Percentiles rank a stretch among this genome's conserved stretches.
Conservation (phyloP, 1,140 invertebrate genomes). For the Lasioglossum albipes region DNA sequence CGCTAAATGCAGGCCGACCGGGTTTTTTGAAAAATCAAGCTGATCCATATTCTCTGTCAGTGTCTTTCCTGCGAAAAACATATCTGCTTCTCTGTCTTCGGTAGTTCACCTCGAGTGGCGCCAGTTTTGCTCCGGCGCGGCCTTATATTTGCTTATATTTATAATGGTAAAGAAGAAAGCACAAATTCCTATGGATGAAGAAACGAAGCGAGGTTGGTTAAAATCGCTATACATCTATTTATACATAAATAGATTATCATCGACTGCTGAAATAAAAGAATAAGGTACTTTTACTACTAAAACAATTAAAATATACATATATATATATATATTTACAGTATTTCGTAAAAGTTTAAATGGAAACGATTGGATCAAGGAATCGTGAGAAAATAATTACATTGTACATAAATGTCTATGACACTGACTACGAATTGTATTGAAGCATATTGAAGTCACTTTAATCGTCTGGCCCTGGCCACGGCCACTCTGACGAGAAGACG, state of each 20-base stretch:
- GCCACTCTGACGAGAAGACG: too few relatives aligned
- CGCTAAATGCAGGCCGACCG: too few relatives aligned
- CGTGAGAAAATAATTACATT: constrained; percentile 29
- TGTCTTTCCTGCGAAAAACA: too few relatives aligned
- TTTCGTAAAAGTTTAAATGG: neutral
- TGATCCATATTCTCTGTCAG: too few relatives aligned
- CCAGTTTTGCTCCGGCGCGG: too few relatives aligned
- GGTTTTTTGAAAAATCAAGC: too few relatives aligned
- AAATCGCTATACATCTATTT: constrained; percentile 3
- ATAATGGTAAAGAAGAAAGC: constrained; percentile 33
- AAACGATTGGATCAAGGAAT: neutral
- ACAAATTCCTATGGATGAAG: constrained; percentile 10
- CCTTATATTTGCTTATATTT: too few relatives aligned
- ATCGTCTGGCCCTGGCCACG: too few relatives aligned
- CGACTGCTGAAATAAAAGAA: neutral
- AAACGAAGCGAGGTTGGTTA: constrained; percentile 1
- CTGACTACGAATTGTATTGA: constrained; percentile 10
- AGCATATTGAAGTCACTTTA: constrained; percentile 31
- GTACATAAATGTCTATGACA: neutral
- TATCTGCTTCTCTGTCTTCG: too few relatives aligned
- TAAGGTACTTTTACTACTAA: neutral
- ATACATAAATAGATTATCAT: neutral
- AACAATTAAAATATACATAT: too few relatives aligned
- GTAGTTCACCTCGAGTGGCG: too few relatives aligned
- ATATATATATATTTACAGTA: too few relatives aligned